These are phyloP conservation scores for Ceratothoa steindachneri DNA, from an alignment of 2,888 invertebrate species.

Conservation along the genomic window DNA sequence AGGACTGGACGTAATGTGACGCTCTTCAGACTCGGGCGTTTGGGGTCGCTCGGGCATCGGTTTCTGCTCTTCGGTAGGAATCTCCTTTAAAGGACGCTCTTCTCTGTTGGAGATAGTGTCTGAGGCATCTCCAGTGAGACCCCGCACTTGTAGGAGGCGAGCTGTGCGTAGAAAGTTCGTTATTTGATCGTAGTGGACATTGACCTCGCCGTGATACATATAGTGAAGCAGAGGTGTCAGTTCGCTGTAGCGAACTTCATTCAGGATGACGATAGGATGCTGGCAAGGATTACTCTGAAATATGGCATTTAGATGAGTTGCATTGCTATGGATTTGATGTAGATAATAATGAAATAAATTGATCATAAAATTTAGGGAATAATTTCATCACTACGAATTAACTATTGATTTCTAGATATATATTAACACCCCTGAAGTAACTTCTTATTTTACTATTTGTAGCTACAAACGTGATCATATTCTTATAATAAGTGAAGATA, in stretches of 20 bases:
- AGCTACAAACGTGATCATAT: too few relatives aligned
- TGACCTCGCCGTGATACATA: slow-evolving; percentile 89
- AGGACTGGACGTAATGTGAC: slow-evolving; percentile 7
- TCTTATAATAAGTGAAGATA: too few relatives aligned
- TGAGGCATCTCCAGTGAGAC: slow-evolving; percentile 67
- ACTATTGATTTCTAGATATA: too few relatives aligned
- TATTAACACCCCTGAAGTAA: too few relatives aligned
- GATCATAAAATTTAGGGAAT: too few relatives aligned
- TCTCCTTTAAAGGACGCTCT: not conserved
- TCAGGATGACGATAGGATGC: slow-evolving; percentile 81
- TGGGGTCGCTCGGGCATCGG: not conserved
- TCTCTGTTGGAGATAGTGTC: not conserved
- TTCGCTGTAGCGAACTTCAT: slow-evolving; percentile 78
- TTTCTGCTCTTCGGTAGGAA: not conserved
- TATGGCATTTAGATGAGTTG: slow-evolving; percentile 41
- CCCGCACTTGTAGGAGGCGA: slow-evolving; percentile 79
- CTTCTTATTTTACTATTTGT: too few relatives aligned
- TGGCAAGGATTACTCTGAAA: slow-evolving; percentile 80
- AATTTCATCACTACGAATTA: too few relatives aligned
- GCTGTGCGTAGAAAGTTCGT: slow-evolving; percentile 81
- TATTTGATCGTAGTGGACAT: slow-evolving; percentile 80
- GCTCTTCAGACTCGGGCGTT: not conserved
- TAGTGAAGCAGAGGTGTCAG: slow-evolving; percentile 82
- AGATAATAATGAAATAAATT: too few relatives aligned
- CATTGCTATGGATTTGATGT: not conserved